A percentile compares a stretch with the other conserved stretches of the same genome.
Evolutionary conservation across 2,113 vertebrate species (phyloP).

Genomic region (Phylloscopus whistleri): DNA sequence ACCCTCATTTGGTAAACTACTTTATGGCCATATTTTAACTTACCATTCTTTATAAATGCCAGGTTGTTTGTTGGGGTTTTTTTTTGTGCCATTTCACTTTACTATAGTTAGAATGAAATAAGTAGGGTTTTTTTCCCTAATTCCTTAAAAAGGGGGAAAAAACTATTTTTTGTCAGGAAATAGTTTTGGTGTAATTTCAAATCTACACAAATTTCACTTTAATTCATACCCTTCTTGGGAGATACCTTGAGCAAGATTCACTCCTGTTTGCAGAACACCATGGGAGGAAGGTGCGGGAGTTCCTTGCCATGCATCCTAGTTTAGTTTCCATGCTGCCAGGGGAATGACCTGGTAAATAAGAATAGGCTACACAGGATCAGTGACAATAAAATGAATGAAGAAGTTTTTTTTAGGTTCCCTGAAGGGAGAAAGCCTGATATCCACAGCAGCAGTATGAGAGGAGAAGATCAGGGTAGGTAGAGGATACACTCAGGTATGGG

Average conservation of each 20-base stretch:
- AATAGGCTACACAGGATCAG: background rate
- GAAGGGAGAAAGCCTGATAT: background rate
- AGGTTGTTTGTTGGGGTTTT: background rate
- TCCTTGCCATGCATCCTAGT: background rate
- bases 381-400: background rate
- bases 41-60: background rate
- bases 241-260: background rate
- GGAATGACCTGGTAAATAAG: accelerated
- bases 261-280: background rate
- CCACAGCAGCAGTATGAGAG: background rate
- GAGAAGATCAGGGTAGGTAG: background rate
- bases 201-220: background rate
- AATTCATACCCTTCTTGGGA: background rate
- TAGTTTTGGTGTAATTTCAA: background rate
- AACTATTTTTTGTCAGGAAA: background rate
- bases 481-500: too few relatives aligned
- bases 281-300: background rate
- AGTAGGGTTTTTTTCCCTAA: background rate
- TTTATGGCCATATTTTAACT: background rate
- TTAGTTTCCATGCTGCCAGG: background rate
- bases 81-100: background rate
- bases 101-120: background rate
- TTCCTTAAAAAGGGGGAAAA: background rate
- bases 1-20: background rate
- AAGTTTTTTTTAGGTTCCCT: background rate